phyloP scores from a whole-genome alignment of 1,140 invertebrate species.

The Rhysida immarginata region DNA sequence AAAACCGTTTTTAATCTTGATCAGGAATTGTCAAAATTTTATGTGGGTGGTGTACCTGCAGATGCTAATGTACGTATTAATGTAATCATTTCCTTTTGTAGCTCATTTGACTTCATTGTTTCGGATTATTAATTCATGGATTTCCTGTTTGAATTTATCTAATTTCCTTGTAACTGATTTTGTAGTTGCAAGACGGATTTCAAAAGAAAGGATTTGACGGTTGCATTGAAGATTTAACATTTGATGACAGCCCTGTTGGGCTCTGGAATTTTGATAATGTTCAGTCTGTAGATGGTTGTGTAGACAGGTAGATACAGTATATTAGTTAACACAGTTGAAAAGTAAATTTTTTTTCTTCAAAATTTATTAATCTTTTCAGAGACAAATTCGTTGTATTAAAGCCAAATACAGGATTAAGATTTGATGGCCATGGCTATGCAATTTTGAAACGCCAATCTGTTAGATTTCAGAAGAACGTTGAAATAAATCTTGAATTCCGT shows the following conservation, averaged over 20 bases:
- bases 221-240: constrained; percentile 71
- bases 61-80: constrained; percentile 29
- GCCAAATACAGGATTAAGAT: constrained; percentile 53
- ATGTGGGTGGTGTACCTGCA: constrained; percentile 70
- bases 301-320: constrained; percentile 58
- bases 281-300: constrained; percentile 52
- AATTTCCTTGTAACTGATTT: not conserved
- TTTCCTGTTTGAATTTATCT: not conserved
- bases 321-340: too few species aligned
- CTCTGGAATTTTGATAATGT: constrained; percentile 81
- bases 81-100: too few species aligned
- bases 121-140: constrained; percentile 1
- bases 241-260: constrained; percentile 75
- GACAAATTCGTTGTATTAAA: constrained; percentile 45
- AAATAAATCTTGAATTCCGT: constrained; percentile 62
- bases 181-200: constrained; percentile 45
- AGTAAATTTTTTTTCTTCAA: too few species aligned
- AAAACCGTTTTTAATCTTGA: constrained; percentile 75
- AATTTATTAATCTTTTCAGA: constrained; percentile 23
- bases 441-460: constrained; percentile 41
- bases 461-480: constrained; percentile 37
- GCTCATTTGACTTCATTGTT: too few species aligned
- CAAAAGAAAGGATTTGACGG: constrained; percentile 64
- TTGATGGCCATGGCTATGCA: constrained; percentile 72
- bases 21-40: constrained; percentile 65